These are phyloP conservation scores for Myotis vivesi DNA, from an alignment of 2,797 vertebrate genomes.

Conservation along the genomic window DNA sequence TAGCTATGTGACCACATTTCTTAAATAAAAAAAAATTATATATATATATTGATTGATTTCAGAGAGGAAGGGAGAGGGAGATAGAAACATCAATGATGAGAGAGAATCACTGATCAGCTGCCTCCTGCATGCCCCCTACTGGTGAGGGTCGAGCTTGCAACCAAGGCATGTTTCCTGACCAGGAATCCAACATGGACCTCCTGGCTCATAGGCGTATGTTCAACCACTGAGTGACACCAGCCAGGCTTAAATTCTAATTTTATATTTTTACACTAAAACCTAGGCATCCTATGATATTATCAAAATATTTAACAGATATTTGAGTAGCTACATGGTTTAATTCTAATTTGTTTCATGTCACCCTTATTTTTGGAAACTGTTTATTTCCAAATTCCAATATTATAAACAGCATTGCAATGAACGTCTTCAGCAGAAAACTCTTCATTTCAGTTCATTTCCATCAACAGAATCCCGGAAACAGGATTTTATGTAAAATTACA, in stretches of 20 bases:
- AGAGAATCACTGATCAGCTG: too few relatives aligned
- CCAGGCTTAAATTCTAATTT: neutral
- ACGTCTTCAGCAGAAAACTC: neutral
- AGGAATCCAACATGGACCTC: too few relatives aligned
- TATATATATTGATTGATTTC: too few relatives aligned
- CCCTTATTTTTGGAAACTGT: neutral
- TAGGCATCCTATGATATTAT: neutral
- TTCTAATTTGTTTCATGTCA: neutral
- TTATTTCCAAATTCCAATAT: neutral
- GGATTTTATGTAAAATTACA: neutral
- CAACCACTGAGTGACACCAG: too few relatives aligned
- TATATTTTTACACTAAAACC: neutral
- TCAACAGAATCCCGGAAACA: neutral
- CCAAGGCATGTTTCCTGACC: too few relatives aligned
- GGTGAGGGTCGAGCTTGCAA: too few relatives aligned
- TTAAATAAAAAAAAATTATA: too few relatives aligned
- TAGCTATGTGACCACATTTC: too few relatives aligned
- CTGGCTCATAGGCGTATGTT: too few relatives aligned
- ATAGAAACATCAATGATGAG: too few relatives aligned
- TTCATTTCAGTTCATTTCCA: neutral
- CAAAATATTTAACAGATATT: slow-evolving; percentile 7
- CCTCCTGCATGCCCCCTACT: too few relatives aligned
- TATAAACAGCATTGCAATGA: neutral
- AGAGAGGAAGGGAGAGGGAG: too few relatives aligned
- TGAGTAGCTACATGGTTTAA: slow-evolving; percentile 1